A percentile compares a stretch with the other conserved stretches of the same genome.
phyloP scores from a whole-genome alignment of 2,888 invertebrate species.

The Rhopalosiphum nymphaeae region DNA sequence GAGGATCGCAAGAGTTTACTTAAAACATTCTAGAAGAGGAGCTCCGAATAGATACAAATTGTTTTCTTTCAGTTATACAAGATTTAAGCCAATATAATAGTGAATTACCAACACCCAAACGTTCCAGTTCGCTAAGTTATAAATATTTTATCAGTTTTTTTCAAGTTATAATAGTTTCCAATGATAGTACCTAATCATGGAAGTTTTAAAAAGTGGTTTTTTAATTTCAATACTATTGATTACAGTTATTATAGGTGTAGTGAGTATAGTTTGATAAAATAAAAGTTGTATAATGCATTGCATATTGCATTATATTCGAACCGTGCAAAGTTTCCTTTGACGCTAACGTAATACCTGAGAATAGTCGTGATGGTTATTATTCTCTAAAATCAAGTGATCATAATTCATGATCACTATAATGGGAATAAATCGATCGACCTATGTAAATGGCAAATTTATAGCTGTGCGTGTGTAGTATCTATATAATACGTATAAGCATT shows the following conservation, averaged over 20 bases:
- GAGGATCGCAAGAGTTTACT: too few relatives aligned
- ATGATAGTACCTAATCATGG: neutral
- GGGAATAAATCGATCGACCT: slow-evolving; percentile 49
- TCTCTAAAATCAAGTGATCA: slow-evolving; percentile 17
- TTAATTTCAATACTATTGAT: neutral
- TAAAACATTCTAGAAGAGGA: too few relatives aligned
- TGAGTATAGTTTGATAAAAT: neutral
- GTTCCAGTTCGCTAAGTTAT: neutral
- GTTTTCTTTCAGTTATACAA: neutral
- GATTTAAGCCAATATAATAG: too few relatives aligned
- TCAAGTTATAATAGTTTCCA: neutral
- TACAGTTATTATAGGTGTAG: neutral
- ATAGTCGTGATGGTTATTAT: slow-evolving; percentile 3
- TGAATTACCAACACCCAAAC: too few relatives aligned
- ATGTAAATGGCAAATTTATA: slow-evolving; percentile 47
- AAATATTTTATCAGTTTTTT: neutral
- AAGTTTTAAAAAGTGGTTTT: neutral
- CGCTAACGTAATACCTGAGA: neutral
- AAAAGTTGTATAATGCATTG: neutral
- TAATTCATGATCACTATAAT: slow-evolving; percentile 14
- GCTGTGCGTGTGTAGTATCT: neutral
- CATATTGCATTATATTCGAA: neutral
- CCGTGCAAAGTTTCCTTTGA: neutral
- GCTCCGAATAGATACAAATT: neutral
- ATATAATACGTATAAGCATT: slow-evolving; percentile 39